Evolutionary conservation across 2,113 vertebrate species (phyloP).

Genomic region (Epinephelus fuscoguttatus): DNA sequence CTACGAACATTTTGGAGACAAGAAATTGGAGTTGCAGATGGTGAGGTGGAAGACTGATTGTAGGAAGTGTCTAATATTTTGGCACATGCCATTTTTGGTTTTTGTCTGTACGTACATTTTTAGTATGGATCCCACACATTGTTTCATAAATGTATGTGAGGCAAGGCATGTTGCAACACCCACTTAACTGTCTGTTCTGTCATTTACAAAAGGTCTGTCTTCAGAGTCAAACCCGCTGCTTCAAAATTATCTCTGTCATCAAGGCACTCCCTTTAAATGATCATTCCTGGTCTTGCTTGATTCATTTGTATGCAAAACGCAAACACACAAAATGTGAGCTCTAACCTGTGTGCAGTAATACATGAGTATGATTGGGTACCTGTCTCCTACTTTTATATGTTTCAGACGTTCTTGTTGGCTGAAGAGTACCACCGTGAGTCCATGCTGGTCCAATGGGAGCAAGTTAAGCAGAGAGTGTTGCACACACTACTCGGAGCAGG

Average conservation of each 20-base stretch:
- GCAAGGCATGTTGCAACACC: not conserved
- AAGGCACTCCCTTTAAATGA: not conserved
- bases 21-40: too few species aligned
- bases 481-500: constrained; percentile 96
- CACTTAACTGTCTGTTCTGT: not conserved
- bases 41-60: too few species aligned
- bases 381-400: not conserved
- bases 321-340: not conserved
- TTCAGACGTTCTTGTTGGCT: constrained; percentile 95
- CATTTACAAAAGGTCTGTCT: not conserved
- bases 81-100: too few species aligned
- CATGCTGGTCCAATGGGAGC: constrained; percentile 99
- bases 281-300: not conserved
- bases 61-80: too few species aligned
- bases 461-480: constrained; percentile 97
- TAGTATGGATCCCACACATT: too few species aligned
- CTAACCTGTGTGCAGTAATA: not conserved
- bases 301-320: not conserved
- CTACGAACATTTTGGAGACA: too few species aligned
- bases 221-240: not conserved
- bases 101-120: too few species aligned
- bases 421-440: constrained; percentile 98
- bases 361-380: not conserved
- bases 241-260: not conserved
- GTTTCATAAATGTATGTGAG: not conserved